Evolutionary conservation across 1,140 invertebrate genomes (phyloP).

Genomic region (Solenopsis invicta): DNA sequence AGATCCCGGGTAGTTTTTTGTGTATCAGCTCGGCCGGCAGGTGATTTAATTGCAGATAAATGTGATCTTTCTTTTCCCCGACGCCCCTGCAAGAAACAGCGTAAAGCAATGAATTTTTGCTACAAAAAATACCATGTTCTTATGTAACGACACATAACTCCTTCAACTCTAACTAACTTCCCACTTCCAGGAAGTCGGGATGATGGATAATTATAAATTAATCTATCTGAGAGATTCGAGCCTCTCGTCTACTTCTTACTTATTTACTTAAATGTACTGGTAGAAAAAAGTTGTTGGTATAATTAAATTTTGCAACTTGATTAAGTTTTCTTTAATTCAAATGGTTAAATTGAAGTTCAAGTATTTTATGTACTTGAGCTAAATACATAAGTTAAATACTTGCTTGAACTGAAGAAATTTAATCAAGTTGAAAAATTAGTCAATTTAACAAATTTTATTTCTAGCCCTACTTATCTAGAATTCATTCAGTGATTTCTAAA

Average conservation of each 20-base stretch:
- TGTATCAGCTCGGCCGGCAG: constrained; percentile 91
- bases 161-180: neutral
- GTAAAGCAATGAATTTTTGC: neutral
- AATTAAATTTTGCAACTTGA: too few species aligned
- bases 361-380: too few species aligned
- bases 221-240: too few species aligned
- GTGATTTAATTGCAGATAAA: constrained; percentile 93
- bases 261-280: neutral
- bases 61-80: constrained; percentile 94
- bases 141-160: neutral
- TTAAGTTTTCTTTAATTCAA: too few species aligned
- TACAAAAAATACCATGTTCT: neutral
- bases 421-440: too few species aligned
- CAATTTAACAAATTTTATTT: too few species aligned
- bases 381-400: too few species aligned
- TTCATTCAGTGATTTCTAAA: neutral
- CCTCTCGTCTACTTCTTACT: neutral
- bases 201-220: neutral
- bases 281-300: too few species aligned
- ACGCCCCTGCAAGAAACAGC: constrained; percentile 88
- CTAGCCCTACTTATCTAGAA: neutral
- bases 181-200: neutral
- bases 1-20: constrained; percentile 87
- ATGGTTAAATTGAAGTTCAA: too few species aligned
- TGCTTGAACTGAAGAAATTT: too few species aligned